Evolutionary conservation across 1,140 invertebrate species (phyloP), one percentile per base, ranked within the genome.

Genomic region (Brachionus angularis): DNA sequence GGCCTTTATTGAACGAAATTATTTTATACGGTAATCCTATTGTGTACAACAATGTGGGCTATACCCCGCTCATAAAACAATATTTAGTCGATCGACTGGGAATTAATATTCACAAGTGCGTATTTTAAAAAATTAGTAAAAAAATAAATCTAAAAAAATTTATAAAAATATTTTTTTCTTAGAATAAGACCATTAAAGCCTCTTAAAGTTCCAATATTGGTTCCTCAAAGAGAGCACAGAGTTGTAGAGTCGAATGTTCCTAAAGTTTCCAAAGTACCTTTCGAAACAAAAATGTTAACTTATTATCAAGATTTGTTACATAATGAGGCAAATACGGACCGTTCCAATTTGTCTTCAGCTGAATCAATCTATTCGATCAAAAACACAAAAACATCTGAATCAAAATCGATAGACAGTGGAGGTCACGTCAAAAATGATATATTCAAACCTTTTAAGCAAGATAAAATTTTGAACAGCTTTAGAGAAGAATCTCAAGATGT

Each of bases 21-120:
- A 72, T 78, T 10, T 76, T 81, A n/a, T 75, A 78, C 52, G 74
- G 77, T 67, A 81, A 81, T 72, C 80, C 80, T 10, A 76, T 81
- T 27, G 79, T 78, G 21, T 77, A 74, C 1, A 72, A 76, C 3
- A 74, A 76, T 31, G 74, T 74, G 36, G 79, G 79, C n/a, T 78
- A 79, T 69, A 79, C 79, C n/a, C 80, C 79, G n/a, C 61, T 81
- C 5, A 70, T 81, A 5, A 76, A 77, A 33, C 50, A 75, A 16
- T 81, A 79, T 73, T 72, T 81, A 7, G 72, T 75, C 1, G 78
- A 80, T 14, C 72, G 77, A 16, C 76, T 81, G 7, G 79, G 79
- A 12, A 78, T 80, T 29, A 76, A 73, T 27, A 72, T 79, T 2
- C 73, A 76, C 50, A 77, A 77, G 77, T 77, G 47, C 16, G 61